phyloP scores from a whole-genome alignment of 2,797 vertebrate species.

The Micropoecilia bifurca region DNA sequence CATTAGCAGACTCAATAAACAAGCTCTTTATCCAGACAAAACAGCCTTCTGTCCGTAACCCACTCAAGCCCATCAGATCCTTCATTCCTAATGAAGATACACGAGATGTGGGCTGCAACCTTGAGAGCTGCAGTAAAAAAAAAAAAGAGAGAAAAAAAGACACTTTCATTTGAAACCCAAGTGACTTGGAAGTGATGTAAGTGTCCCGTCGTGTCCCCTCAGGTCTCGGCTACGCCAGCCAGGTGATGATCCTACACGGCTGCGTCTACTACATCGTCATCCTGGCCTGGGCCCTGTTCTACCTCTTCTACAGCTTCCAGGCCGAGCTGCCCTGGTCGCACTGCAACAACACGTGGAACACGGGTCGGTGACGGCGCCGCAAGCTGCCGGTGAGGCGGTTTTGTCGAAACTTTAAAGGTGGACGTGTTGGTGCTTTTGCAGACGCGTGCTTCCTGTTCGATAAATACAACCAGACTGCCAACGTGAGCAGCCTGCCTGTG shows the following conservation, averaged over 20 bases:
- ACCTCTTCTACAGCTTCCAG: constrained; percentile 76
- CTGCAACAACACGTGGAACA: constrained; percentile 84
- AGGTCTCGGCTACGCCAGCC: constrained; percentile 81
- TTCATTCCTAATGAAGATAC: constrained; percentile 42
- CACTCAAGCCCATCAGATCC: constrained; percentile 43
- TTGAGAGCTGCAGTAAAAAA: constrained; percentile 27
- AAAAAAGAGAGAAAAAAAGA: not conserved
- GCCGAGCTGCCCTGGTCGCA: constrained; percentile 75
- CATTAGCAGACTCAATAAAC: constrained; percentile 43
- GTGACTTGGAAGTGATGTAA: constrained; percentile 16
- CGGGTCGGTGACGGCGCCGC: constrained; percentile 45
- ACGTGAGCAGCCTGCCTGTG: constrained; percentile 44
- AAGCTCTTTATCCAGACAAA: constrained; percentile 33
- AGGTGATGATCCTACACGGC: constrained; percentile 80
- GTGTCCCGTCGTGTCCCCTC: not conserved
- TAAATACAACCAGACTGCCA: constrained; percentile 53
- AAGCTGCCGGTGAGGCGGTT: not conserved
- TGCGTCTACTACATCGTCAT: constrained; percentile 81
- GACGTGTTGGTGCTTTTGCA: constrained; percentile 30
- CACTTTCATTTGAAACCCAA: constrained; percentile 37
- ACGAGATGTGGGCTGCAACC: constrained; percentile 44
- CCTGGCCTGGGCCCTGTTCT: constrained; percentile 80
- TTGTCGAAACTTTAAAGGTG: not conserved
- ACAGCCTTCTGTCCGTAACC: constrained; percentile 33
- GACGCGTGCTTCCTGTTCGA: constrained; percentile 71